phyloP scores from a whole-genome alignment of 2,797 vertebrate species.

The Peromyscus eremicus region DNA sequence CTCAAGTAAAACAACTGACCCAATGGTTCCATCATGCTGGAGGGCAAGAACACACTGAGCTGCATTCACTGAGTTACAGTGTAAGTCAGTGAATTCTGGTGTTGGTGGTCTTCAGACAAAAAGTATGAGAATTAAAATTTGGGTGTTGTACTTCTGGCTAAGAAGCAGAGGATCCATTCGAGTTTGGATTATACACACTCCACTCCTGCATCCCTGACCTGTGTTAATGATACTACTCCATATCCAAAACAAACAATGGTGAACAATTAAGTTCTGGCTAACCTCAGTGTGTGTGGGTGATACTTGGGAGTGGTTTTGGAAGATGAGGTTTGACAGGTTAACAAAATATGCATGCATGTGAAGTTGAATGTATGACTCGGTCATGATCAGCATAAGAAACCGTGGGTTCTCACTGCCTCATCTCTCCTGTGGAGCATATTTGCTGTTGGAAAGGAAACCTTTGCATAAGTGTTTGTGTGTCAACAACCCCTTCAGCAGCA shows the following conservation, averaged over 20 bases:
- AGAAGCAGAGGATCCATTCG: not conserved
- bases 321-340: not conserved
- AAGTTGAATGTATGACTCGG: not conserved
- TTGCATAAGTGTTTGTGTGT: not conserved
- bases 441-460: not conserved
- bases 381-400: not conserved
- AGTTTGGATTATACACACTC: not conserved
- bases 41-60: not conserved
- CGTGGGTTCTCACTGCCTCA: not conserved
- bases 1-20: not conserved
- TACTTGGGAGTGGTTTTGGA: not conserved
- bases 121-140: not conserved
- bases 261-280: not conserved
- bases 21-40: not conserved
- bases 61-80: not conserved
- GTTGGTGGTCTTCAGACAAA: not conserved
- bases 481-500: not conserved
- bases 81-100: not conserved
- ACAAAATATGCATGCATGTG: not conserved
- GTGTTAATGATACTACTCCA: not conserved
- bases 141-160: not conserved
- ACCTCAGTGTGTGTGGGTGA: not conserved
- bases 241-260: constrained; percentile 3
- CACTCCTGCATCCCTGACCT: not conserved
- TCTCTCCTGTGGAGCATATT: not conserved